Conservation (phyloP, 2,797 vertebrate genomes). For the Simalia tracyae region DNA sequence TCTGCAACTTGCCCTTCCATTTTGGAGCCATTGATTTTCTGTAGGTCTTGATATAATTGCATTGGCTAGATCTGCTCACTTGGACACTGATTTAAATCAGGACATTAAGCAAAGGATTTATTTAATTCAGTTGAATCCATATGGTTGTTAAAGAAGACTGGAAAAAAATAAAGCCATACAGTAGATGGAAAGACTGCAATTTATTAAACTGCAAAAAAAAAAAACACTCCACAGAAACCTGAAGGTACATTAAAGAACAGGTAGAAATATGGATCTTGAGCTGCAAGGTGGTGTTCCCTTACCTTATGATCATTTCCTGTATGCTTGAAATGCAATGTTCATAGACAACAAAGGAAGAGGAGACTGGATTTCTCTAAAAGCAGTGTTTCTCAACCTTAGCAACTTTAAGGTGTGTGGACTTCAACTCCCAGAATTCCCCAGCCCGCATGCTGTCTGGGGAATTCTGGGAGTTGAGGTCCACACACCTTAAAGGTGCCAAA, state of each 20-base stretch:
- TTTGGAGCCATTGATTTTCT: constrained; percentile 12
- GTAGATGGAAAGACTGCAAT: constrained; percentile 13
- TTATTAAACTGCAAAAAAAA: constrained; percentile 8
- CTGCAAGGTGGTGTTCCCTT: background rate
- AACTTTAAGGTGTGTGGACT: background rate
- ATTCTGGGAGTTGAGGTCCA: background rate
- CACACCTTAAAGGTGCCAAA: too few species aligned
- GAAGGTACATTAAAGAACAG: background rate
- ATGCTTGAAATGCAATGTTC: background rate
- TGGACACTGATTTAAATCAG: constrained; percentile 39
- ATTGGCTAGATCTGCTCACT: constrained; percentile 38
- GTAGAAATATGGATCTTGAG: background rate
- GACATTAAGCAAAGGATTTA: constrained; percentile 47
- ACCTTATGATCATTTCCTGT: background rate
- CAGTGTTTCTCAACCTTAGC: too few species aligned
- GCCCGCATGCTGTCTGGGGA: background rate
- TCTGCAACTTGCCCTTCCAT: background rate
- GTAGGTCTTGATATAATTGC: constrained; percentile 57
- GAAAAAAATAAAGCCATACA: background rate
- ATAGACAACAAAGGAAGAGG: background rate
- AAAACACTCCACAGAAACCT: too few species aligned
- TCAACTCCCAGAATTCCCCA: background rate
- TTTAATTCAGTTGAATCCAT: constrained; percentile 46
- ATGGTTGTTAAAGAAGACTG: constrained; percentile 30
- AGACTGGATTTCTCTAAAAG: too few species aligned